Base-by-base conservation (phyloP, 2,797 vertebrate genomes). In the Neoniphon sammara region DNA sequence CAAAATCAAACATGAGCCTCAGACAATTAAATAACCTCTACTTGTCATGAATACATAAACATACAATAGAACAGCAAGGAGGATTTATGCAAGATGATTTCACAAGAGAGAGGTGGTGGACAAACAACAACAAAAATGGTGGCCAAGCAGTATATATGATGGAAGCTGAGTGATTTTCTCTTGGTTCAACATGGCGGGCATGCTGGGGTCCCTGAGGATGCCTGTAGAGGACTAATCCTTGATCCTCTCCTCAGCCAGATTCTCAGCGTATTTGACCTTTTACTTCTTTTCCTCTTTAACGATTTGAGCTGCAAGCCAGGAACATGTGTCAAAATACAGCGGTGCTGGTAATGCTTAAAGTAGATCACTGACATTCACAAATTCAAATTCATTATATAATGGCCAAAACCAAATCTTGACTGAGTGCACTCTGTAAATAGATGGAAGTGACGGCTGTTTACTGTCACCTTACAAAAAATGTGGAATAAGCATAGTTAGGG, bases 301-400 rank as follows among this genome's bases (percentile, higher is more conserved):
- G 70, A 94, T 70, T 90, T 92, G 93, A 84, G 93, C 94, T 95
- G 91, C 11, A 88, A 88, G 20, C n/a, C 36, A 83, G 34, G 30
- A 76, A 63, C 21, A 77, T 0, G 3, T 42, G 11, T 65, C 1
- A 65, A 49, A 12, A 83, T 31, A 25, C 21, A 66, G 34, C 34
- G 30, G 14, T 9, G 57, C 52, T 56, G 5, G 21, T 18, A 2
- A 4, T 9, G 5, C 12, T 10, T 52, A 7, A 11, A 2, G 9
- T 23, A 49, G 47, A n/a, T 4, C 21, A 12, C 9, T 66, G 31
- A n/a, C 23, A 18, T 52, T 50, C 36, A 17, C 54, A 11, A 34
- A 27, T 62, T 31, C 23, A 23, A 23, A 53, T 53, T 53, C 8
- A 10, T 50, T 4, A 11, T 20, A 53, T 20, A 53, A 14, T 42